phyloP scores from a whole-genome alignment of 2,888 invertebrate species.

The Rhingia campestris region DNA sequence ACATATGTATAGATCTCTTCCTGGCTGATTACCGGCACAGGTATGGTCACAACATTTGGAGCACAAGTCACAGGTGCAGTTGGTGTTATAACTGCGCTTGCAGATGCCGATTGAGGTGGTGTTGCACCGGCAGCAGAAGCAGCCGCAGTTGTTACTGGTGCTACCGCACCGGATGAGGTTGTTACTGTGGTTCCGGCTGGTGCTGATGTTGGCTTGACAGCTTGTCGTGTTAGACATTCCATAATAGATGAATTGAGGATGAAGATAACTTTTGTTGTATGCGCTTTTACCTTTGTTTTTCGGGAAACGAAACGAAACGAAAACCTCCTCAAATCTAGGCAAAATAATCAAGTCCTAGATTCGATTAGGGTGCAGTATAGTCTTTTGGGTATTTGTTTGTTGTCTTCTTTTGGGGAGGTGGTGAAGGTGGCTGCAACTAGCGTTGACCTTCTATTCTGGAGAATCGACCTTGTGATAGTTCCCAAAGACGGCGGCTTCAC shows the following conservation, averaged over 20 bases:
- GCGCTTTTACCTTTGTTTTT: conserved; percentile 24
- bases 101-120: conserved; percentile 27
- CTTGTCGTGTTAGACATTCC: conserved; percentile 68
- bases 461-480: conserved; percentile 82
- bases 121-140: conserved; percentile 30
- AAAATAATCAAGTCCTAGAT: conserved; percentile 50
- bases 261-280: conserved; percentile 32
- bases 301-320: conserved; percentile 28
- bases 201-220: conserved; percentile 49
- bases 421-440: neutral
- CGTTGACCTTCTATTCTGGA: conserved; percentile 79
- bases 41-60: conserved; percentile 82
- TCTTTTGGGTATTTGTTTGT: conserved; percentile 62
- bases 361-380: conserved; percentile 54
- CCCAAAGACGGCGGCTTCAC: conserved; percentile 83
- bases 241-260: conserved; percentile 62
- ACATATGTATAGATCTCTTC: conserved; percentile 88
- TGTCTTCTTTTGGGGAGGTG: conserved; percentile 45
- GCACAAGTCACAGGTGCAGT: conserved; percentile 61
- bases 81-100: conserved; percentile 66
- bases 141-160: conserved; percentile 39
- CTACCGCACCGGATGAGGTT: conserved; percentile 42
- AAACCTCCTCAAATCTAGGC: conserved; percentile 23
- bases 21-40: conserved; percentile 81
- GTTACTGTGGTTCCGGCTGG: conserved; percentile 48